Evolutionary conservation across 1,140 invertebrate genomes (phyloP).

Genomic region (Zophobas atratus): DNA sequence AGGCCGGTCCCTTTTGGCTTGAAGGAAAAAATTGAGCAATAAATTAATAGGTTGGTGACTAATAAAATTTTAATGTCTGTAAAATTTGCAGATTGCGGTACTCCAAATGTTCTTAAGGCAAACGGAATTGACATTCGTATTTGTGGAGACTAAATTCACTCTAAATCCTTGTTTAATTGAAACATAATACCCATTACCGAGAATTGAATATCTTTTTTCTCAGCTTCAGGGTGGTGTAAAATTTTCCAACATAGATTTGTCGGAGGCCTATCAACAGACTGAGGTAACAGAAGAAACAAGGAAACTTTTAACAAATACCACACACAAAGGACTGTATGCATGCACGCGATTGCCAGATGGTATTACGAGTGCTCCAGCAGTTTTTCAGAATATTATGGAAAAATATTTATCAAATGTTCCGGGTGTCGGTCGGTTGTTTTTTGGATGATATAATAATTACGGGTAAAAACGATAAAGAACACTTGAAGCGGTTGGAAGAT

Average conservation of each 20-base stretch:
- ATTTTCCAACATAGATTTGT: constrained; percentile 54
- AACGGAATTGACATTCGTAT: constrained; percentile 61
- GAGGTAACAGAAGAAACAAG: constrained; percentile 44
- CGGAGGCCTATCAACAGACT: constrained; percentile 50
- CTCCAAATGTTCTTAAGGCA: constrained; percentile 37
- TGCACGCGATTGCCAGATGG: constrained; percentile 56
- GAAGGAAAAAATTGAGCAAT: constrained; percentile 44
- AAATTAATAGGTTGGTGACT: constrained; percentile 25
- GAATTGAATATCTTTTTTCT: constrained; percentile 56
- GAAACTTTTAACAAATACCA: constrained; percentile 48
- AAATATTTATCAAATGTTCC: constrained; percentile 56
- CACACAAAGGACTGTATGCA: constrained; percentile 56
- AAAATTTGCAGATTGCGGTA: constrained; percentile 10
- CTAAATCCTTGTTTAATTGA: constrained; percentile 54
- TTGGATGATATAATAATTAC: constrained; percentile 62
- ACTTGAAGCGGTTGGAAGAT: constrained; percentile 48
- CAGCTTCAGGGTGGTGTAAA: constrained; percentile 41
- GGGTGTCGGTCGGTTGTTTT: constrained; percentile 50
- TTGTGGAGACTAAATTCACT: constrained; percentile 65
- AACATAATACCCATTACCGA: constrained; percentile 53
- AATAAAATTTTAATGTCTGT: constrained; percentile 9
- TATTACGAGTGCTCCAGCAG: constrained; percentile 51
- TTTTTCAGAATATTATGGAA: constrained; percentile 67
- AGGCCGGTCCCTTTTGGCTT: constrained; percentile 18
- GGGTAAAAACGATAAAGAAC: constrained; percentile 55